Evolutionary conservation across 1,140 invertebrate species (phyloP).

Genomic region (Philopotamus ludificatus): DNA sequence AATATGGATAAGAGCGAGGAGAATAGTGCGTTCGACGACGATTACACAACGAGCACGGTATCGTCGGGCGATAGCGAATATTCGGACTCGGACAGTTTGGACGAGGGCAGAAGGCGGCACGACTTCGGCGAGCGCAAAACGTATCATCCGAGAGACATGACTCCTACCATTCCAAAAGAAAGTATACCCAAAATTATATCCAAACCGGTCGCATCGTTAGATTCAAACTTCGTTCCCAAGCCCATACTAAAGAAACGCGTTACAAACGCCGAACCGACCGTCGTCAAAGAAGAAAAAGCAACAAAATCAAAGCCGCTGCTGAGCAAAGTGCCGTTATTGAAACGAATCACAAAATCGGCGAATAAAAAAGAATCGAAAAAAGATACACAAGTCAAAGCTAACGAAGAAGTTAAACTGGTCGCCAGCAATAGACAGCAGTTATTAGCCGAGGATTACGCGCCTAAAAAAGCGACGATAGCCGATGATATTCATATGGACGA

Average conservation of each 20-base stretch:
- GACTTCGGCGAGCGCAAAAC: conserved; percentile 63
- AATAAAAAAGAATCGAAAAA: conserved; percentile 49
- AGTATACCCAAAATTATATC: conserved; percentile 58
- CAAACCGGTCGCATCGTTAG: conserved; percentile 58
- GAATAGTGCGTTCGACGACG: conserved; percentile 57
- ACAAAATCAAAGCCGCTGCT: conserved; percentile 49
- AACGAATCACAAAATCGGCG: conserved; percentile 54
- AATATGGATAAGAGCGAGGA: conserved; percentile 28
- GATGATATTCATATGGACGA: conserved; percentile 59
- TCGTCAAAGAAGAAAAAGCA: conserved; percentile 44
- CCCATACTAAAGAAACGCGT: conserved; percentile 67
- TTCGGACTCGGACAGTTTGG: conserved; percentile 55
- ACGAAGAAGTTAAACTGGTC: conserved; percentile 17
- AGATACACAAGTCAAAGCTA: conserved; percentile 38
- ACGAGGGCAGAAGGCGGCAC: conserved; percentile 57
- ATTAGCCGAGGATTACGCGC: conserved; percentile 16
- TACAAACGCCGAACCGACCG: conserved; percentile 41
- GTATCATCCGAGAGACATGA: conserved; percentile 64
- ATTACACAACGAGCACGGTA: conserved; percentile 62
- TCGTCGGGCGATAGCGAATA: conserved; percentile 52
- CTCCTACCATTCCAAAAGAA: conserved; percentile 48
- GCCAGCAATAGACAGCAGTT: background rate
- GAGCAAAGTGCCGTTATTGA: conserved; percentile 51
- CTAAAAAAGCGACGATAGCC: conserved; percentile 44
- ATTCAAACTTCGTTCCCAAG: conserved; percentile 68